Evolutionary conservation across 2,888 invertebrate species (phyloP).

Genomic region (Nomada fabriciana): DNA sequence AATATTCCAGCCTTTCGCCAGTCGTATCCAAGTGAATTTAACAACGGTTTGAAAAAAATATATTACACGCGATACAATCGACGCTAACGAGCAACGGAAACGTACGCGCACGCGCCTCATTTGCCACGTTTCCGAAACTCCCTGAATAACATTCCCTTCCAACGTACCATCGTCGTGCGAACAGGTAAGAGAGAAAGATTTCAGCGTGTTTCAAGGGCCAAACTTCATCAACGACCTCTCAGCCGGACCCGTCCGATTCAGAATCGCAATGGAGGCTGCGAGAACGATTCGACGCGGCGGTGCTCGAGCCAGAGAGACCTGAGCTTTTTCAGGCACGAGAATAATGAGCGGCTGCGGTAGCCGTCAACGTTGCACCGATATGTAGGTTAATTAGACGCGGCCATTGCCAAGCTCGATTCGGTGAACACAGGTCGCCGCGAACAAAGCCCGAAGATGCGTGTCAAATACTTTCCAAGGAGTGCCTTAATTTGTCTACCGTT

Average conservation of each 20-base stretch:
- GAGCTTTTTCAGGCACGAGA: constrained; percentile 30
- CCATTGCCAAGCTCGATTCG: constrained; percentile 29
- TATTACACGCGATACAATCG: too few species aligned
- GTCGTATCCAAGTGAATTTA: too few species aligned
- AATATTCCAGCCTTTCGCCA: too few species aligned
- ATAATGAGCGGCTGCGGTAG: constrained; percentile 46
- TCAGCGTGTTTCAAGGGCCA: not conserved
- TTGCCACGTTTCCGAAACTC: not conserved
- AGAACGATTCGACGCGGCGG: constrained; percentile 3
- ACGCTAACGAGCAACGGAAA: too few species aligned
- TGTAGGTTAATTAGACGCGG: constrained; percentile 56
- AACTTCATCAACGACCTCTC: not conserved
- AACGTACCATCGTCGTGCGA: too few species aligned
- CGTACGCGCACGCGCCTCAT: too few species aligned
- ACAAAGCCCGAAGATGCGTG: constrained; percentile 18
- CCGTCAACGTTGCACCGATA: constrained; percentile 49
- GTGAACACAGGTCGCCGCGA: constrained; percentile 9
- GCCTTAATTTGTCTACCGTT: constrained; percentile 27
- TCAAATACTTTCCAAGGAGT: constrained; percentile 28
- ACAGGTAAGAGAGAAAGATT: not conserved
- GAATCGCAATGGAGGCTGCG: constrained; percentile 2
- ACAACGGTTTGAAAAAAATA: too few species aligned
- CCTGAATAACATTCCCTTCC: not conserved
- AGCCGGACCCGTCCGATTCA: constrained; percentile 10
- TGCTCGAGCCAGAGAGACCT: not conserved